Percentiles rank a stretch among this genome's conserved stretches.
Conservation (phyloP, 2,797 vertebrate genomes). For the Oreonectes daqikongensis region DNA sequence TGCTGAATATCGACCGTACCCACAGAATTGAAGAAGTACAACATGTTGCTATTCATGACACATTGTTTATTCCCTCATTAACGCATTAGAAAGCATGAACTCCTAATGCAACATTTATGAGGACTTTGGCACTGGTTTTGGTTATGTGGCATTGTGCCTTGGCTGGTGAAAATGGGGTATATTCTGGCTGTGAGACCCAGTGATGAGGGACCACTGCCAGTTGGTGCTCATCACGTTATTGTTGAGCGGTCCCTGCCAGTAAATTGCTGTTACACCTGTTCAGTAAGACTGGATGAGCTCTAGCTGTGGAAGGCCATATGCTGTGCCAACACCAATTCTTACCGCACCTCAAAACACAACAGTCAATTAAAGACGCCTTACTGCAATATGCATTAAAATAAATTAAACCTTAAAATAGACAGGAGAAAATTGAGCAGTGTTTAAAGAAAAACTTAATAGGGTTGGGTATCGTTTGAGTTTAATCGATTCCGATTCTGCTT, state of each 20-base stretch:
- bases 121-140: conserved; percentile 68
- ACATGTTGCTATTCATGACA: conserved; percentile 21
- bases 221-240: conserved; percentile 70
- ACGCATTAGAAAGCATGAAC: conserved; percentile 27
- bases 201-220: conserved; percentile 63
- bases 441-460: no score
- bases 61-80: conserved; percentile 30
- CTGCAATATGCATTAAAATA: conserved; percentile 8
- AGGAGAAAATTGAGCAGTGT: no score
- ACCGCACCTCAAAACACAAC: conserved; percentile 25
- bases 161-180: conserved; percentile 70
- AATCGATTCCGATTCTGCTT: no score
- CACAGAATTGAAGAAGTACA: background rate
- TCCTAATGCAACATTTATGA: conserved; percentile 39
- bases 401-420: background rate
- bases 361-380: background rate
- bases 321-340: conserved; percentile 58
- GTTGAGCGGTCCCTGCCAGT: conserved; percentile 65
- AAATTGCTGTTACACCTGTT: conserved; percentile 75
- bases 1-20: background rate
- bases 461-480: no score
- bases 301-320: conserved; percentile 72
- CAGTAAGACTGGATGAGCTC: conserved; percentile 62
- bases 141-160: conserved; percentile 67
- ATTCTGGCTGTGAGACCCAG: conserved; percentile 53